Percentiles rank a stretch among this genome's conserved stretches.
Evolutionary conservation across 2,113 vertebrate species (phyloP).

Genomic region (Poeciliopsis retropinna): DNA sequence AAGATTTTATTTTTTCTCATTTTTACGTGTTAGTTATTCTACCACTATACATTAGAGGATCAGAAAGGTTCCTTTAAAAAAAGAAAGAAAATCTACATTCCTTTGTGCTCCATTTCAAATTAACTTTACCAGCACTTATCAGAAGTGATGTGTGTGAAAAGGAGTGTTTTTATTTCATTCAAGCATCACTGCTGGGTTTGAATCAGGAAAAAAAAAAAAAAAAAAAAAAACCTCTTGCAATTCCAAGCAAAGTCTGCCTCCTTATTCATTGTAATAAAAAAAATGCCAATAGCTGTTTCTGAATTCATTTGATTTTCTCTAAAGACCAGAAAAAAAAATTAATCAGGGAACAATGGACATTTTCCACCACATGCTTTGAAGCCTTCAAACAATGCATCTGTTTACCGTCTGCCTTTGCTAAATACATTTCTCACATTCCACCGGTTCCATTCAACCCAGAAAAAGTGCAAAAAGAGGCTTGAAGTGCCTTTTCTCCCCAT

Average conservation of each 20-base stretch:
- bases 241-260: constrained; percentile 6
- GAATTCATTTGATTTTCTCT: constrained; percentile 14
- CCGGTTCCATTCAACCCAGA: constrained; percentile 71
- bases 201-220: constrained; percentile 3
- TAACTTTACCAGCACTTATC: constrained; percentile 28
- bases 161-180: constrained; percentile 21
- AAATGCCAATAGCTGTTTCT: constrained; percentile 5
- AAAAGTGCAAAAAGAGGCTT: constrained; percentile 73
- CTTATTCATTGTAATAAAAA: neutral
- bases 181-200: constrained; percentile 1
- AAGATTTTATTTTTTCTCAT: constrained; percentile 4
- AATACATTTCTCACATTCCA: constrained; percentile 81
- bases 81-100: constrained; percentile 60
- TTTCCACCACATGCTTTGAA: constrained; percentile 69
- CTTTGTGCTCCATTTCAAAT: constrained; percentile 53
- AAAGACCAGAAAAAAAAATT: neutral
- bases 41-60: constrained; percentile 61
- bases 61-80: constrained; percentile 32
- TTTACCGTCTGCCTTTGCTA: constrained; percentile 73
- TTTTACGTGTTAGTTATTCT: constrained; percentile 65
- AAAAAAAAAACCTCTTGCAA: neutral
- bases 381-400: constrained; percentile 76
- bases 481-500: constrained; percentile 48
- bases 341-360: constrained; percentile 62
- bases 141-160: neutral